Evolutionary conservation across 2,113 vertebrate genomes (phyloP), one percentile per base, ranked within the genome.

Genomic region (Calidris pugnax): DNA sequence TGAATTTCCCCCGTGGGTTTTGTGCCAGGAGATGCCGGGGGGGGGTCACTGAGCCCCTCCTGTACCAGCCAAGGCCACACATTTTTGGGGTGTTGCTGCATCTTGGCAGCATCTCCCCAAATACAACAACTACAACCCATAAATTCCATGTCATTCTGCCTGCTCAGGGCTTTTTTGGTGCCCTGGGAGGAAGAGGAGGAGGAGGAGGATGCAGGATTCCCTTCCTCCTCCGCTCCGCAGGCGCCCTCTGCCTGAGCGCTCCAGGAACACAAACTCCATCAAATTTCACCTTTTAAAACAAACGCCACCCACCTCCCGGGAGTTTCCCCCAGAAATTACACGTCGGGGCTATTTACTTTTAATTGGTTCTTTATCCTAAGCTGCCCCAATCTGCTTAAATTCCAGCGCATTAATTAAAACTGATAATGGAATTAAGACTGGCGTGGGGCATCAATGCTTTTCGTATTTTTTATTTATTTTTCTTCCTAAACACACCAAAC

Each of bases 211-310:
- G 8, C 18, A 2, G 8, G 6, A 6, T 18, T 37, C 23, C 48
- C 67, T 26, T 45, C 45, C 45, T 89, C 66, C 76, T 63, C 60
- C 30, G 84, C 76, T 83, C 30, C 67, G 56, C 91, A 30, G 56
- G 89, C 77, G 72, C 96, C 95, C 95, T 96, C 97, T 97, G 84
- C 50, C 92, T 28, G 93, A 56, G 33, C 13, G 20, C 87, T 82
- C 76, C 82, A 79, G 96, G 80, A 60, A 41, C 45, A 69, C 48
- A 85, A 79, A n/a, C 28, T 3, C 81, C 55, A 71, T 37, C 37
- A 17, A 57, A 90, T 19, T 69, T n/a, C 33, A 17, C 18, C 21
- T 77, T 47, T n/a, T n/a, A n/a, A n/a, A n/a, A n/a, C 53, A 71
- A 71, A 47, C 3, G 23, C 39, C 30, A 6, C 19, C 1, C 24